phyloP scores from a whole-genome alignment of 2,888 invertebrate genomes.

The Dimorphilus gyrociliatus region DNA sequence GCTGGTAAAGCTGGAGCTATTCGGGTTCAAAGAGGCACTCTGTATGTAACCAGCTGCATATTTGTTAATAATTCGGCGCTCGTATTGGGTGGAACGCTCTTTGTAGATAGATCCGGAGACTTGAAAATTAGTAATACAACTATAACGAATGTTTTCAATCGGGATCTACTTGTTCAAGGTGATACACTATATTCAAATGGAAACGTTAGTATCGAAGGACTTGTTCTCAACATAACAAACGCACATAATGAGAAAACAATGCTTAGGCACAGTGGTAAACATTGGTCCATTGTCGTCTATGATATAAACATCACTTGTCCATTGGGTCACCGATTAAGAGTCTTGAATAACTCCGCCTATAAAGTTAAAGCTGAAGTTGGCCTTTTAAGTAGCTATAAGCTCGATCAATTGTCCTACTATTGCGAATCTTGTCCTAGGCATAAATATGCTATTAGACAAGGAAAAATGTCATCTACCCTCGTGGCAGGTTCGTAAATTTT shows the following conservation, averaged over 20 bases:
- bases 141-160: constrained; percentile 8
- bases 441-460: constrained; percentile 12
- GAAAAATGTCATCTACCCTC: constrained; percentile 10
- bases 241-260: constrained; percentile 10
- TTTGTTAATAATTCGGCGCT: constrained; percentile 11
- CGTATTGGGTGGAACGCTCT: constrained; percentile 10
- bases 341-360: constrained; percentile 13
- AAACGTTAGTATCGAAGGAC: constrained; percentile 7
- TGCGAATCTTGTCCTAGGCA: constrained; percentile 12
- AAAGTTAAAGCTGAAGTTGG: constrained; percentile 9
- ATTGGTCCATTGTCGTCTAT: constrained; percentile 13
- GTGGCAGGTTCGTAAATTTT: too few relatives aligned
- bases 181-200: constrained; percentile 15
- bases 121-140: constrained; percentile 5
- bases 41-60: constrained; percentile 5
- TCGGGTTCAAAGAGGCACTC: constrained; percentile 9
- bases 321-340: constrained; percentile 11
- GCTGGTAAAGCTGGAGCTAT: constrained; percentile 13
- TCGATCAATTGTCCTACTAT: constrained; percentile 13
- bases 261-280: constrained; percentile 13
- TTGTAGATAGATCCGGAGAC: constrained; percentile 11
- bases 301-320: constrained; percentile 11
- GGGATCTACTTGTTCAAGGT: constrained; percentile 11
- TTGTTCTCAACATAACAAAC: constrained; percentile 6
- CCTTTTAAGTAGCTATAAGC: constrained; percentile 9